Base-by-base conservation (phyloP, 1,140 invertebrate species). In the Drosophila mayri region DNA sequence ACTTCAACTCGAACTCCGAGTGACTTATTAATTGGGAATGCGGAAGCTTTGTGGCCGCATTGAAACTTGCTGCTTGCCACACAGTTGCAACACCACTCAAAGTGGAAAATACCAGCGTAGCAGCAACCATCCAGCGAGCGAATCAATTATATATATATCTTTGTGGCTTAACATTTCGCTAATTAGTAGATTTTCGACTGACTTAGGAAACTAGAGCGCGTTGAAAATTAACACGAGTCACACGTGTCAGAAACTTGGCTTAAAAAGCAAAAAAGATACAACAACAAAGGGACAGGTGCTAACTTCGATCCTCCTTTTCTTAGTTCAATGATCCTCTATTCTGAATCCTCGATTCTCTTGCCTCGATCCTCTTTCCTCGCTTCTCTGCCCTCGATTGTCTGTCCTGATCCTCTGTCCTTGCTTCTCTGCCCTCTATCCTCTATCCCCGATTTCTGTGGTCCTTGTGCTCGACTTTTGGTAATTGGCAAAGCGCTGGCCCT, bases 11-110 rank as follows among this genome's bases (percentile, higher is more conserved):
- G 12, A 40, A 55, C 52, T 70, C 20, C 25, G 70, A 65, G 62
- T 75, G 76, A 84, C 81, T 84, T 80, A 80, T 83, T 83, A 80
- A 71, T 66, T 59, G 60, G 65, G 81, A 76, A 83, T 84, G 81
- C 81, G 81, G 81, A 83, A 79, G 72, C 77, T 25, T 59, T 20
- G 43, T 58, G 16, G 46, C 47, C 22, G 22, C 50, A 8, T 54
- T 37, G 50, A 20, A 52, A 73, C 67, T 54, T 32, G 64, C 60
- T 49, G 54, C 61, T 55, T 60, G 59, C 61, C 50, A 66, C 79
- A 74, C 65, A 66, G 57, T 81, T 66, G 78, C 74, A 63, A 47
- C 61, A 40, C 65, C 52, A 55, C 10, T 55, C 20, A 76, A 54
- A 83, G 75, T 79, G 75, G 70, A 79, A 83, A 75, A 83, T 83